A percentile compares a stretch with the other conserved stretches of the same genome.
Evolutionary conservation across 2,797 vertebrate genomes (phyloP).

Genomic region (Avahi laniger): DNA sequence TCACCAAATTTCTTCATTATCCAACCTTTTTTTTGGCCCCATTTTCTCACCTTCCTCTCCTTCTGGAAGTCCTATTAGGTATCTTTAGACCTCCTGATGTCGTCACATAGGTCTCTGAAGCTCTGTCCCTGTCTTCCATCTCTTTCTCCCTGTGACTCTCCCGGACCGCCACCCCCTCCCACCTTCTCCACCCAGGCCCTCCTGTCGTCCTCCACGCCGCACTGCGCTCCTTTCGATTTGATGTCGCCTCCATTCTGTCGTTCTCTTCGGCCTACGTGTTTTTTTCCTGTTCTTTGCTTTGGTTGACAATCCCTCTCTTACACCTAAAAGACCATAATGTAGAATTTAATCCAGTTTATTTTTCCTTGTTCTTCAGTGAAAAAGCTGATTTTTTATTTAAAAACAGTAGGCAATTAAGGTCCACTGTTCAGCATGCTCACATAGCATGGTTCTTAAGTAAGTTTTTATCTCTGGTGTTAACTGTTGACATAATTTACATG

Average conservation of each 20-base stretch:
- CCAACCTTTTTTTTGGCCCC: neutral
- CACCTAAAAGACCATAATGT: neutral
- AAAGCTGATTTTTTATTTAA: neutral
- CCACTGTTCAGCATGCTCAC: neutral
- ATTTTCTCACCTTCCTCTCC: neutral
- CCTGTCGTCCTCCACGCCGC: neutral
- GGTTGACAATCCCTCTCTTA: neutral
- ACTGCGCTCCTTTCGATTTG: rapidly evolving
- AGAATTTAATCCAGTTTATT: neutral
- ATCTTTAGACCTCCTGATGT: neutral
- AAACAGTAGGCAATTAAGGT: neutral
- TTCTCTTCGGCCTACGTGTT: neutral
- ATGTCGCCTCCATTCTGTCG: neutral
- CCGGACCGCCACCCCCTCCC: rapidly evolving
- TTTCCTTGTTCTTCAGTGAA: neutral
- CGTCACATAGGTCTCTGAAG: neutral
- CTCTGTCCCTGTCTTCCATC: neutral
- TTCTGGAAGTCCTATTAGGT: neutral
- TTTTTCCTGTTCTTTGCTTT: neutral
- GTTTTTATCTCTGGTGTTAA: neutral
- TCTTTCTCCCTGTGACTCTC: neutral
- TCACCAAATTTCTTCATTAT: neutral
- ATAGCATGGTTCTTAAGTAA: neutral
- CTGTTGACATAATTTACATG: neutral
- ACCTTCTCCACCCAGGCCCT: neutral